phyloP scores from a whole-genome alignment of 2,797 vertebrate genomes.

The Petrocephalus sullivani region DNA sequence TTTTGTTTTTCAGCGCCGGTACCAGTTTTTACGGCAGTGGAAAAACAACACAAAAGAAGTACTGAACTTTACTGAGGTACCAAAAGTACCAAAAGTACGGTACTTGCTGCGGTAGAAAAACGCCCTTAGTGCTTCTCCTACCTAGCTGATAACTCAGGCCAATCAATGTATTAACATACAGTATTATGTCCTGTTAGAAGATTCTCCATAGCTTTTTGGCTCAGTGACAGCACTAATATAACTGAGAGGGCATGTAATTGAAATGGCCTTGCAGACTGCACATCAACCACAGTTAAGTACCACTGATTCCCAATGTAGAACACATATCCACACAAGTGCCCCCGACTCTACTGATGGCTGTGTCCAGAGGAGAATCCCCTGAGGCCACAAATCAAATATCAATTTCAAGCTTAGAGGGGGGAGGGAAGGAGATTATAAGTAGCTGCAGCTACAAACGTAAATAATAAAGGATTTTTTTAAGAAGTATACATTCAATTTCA shows the following conservation, averaged over 20 bases:
- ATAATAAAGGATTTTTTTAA: background rate
- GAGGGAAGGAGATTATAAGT: background rate
- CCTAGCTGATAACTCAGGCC: background rate
- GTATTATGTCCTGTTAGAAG: background rate
- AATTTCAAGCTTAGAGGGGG: background rate
- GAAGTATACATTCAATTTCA: background rate
- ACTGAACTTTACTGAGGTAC: too few relatives aligned
- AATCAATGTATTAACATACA: background rate
- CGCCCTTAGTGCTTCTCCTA: background rate
- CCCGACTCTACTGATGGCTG: background rate
- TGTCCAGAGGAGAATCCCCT: background rate
- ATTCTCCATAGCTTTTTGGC: background rate
- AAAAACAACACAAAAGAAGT: too few relatives aligned
- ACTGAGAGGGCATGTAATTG: background rate
- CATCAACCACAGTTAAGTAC: background rate
- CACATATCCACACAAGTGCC: background rate
- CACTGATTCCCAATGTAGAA: background rate
- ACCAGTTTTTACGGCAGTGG: too few relatives aligned
- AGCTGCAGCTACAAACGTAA: background rate
- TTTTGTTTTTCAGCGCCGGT: too few relatives aligned
- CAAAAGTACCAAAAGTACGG: too few relatives aligned
- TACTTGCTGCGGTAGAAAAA: too few relatives aligned
- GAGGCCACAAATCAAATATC: background rate
- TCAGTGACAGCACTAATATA: slow-evolving; percentile 1
- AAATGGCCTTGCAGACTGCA: background rate